These are phyloP conservation scores for Macropis europaea DNA, from an alignment of 2,888 invertebrate genomes.

Conservation along the genomic window DNA sequence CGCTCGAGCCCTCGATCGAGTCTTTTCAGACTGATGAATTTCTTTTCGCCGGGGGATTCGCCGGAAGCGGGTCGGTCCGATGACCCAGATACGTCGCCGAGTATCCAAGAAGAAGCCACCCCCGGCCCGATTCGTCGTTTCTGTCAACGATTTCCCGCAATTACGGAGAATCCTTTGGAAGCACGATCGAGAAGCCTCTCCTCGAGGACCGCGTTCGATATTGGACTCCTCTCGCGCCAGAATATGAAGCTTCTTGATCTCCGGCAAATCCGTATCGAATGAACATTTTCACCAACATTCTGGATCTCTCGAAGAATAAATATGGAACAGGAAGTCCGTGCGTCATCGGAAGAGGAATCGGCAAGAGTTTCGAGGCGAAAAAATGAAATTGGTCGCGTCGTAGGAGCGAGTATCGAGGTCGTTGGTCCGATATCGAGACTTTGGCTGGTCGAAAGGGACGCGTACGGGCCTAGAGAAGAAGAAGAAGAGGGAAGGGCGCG, in stretches of 20 bases:
- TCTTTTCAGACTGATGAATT: constrained; percentile 34
- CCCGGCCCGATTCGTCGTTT: constrained; percentile 23
- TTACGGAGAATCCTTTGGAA: constrained; percentile 38
- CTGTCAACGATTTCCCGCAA: constrained; percentile 46
- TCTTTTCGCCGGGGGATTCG: constrained; percentile 28
- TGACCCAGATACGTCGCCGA: constrained; percentile 51
- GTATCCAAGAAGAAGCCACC: background rate
- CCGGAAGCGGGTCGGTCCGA: background rate
- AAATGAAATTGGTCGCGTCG: background rate
- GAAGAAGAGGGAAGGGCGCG: background rate
- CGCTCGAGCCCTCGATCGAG: background rate
- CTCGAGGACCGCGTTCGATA: constrained; percentile 23
- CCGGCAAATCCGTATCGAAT: constrained; percentile 8
- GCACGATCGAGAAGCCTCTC: background rate
- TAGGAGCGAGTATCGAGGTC: constrained; percentile 31
- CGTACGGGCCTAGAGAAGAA: constrained; percentile 17
- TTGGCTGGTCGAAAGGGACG: constrained; percentile 38
- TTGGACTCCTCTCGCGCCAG: constrained; percentile 22
- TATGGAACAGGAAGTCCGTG: too few relatives aligned
- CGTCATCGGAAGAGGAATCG: too few relatives aligned
- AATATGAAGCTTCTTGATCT: constrained; percentile 9
- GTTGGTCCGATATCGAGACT: constrained; percentile 50
- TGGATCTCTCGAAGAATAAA: too few relatives aligned
- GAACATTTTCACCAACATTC: background rate
- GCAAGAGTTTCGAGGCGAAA: too few relatives aligned